Evolutionary conservation across 2,113 vertebrate genomes (phyloP), one percentile per base, ranked within the genome.

Genomic region (Cynopterus brachyotis): DNA sequence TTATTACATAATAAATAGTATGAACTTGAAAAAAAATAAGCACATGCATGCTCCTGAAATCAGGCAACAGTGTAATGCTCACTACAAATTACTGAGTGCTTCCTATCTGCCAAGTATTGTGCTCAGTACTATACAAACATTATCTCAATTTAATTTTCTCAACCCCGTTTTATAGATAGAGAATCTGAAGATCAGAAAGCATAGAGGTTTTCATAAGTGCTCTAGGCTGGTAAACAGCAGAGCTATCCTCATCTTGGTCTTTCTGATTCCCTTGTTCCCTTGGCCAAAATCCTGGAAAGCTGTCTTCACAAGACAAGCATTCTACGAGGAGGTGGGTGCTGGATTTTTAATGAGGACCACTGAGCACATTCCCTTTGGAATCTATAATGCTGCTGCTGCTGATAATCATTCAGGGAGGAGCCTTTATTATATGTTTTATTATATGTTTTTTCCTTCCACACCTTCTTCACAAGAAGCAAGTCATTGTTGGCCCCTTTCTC

Each of bases 1-100:
- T n/a, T n/a, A n/a, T n/a, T n/a, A n/a, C n/a, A n/a, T n/a, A n/a
- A n/a, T n/a, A n/a, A n/a, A n/a, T n/a, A 91, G 42, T 40, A 66
- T 30, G 32, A 92, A 32, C 73, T 76, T 93, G 81, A 59, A 92
- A 67, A 89, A 89, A 86, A 69, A 79, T n/a, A 94, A 93, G 80
- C n/a, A 60, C 50, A 80, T 47, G 9, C 19, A 47, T 62, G 40
- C 15, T 87, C 22, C 47, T n/a, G 50, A 87, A 83, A 89, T 80
- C 19, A 91, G 47, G 30, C 28, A 70, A 26, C 6, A 67, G 37
- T n/a, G 20, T 47, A 45, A 45, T 28, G 37, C 24, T 80, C 47
- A 89, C n/a, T 32, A 17, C 11, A 82, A 86, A 22, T 79, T 50
- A 55, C 0, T 47, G 35, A 55, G 4, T 4, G 45, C 15, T 84